Evolutionary conservation across 35 echinoderm and acorn worm species (phyloP).

Genomic region (Acanthaster planci): DNA sequence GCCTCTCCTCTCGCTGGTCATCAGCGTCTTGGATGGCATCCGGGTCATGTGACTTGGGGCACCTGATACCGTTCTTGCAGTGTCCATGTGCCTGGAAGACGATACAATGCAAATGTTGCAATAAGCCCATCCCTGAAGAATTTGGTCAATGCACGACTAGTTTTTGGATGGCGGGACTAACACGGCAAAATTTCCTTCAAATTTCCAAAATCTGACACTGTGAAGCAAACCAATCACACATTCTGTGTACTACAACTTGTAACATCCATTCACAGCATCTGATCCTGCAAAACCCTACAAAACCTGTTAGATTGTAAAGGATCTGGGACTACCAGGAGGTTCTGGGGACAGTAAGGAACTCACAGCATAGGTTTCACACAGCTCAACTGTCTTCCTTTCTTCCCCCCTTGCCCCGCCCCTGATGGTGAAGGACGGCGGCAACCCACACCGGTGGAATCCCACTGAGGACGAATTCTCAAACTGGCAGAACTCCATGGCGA

Average conservation of each 20-base stretch:
- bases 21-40: conserved; percentile 78
- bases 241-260: no score
- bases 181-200: no score
- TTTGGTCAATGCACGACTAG: no score
- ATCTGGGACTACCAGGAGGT: no score
- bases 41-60: conserved; percentile 76
- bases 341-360: conserved; percentile 35
- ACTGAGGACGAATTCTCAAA: conserved; percentile 59
- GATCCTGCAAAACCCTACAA: no score
- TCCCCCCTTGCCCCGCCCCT: not conserved
- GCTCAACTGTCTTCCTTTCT: not conserved
- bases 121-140: no score
- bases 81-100: conserved; percentile 75
- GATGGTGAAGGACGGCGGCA: conserved; percentile 34
- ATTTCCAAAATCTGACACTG: no score
- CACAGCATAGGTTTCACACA: conserved; percentile 86
- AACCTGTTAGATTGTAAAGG: no score
- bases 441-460: conserved; percentile 54
- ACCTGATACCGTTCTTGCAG: conserved; percentile 59
- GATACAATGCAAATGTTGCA: no score
- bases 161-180: no score
- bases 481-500: conserved; percentile 59
- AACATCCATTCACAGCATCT: no score
- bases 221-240: no score
- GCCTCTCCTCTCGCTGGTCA: conserved; percentile 34